Base-by-base conservation (phyloP, 2,888 invertebrate species). In the Euplagia quadripunctaria region DNA sequence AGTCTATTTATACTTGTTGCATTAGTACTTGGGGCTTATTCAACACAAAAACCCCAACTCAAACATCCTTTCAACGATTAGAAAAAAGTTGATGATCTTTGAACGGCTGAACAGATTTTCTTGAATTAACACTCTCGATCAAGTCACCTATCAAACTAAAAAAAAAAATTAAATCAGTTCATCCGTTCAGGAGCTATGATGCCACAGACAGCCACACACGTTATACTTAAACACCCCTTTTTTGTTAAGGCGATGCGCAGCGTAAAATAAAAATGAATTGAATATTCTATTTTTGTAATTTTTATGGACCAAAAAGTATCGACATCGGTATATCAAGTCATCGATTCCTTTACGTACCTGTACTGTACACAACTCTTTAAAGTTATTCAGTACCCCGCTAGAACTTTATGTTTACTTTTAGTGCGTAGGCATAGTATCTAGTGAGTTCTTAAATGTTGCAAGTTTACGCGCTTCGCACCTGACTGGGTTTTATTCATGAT, bases 401-500 rank as follows among this genome's bases (percentile, higher is more conserved):
- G 51, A 66, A 51, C 51, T 51, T 66, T 14, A 41, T 31, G 31
- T 41, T 41, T 41, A 66, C 66, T 51, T 51, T 31, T 51, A 51
- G 51, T 51, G 51, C 51, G 51, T 51, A 66, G 49, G 16, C 65
- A 66, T n/a, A n/a, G n/a, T n/a, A n/a, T 51, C 41, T 51, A 17
- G 17, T 66, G 41, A 16, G 66, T 16, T 46, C 20, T 17, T 51
- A 51, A 17, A 66, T 41, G 31, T 51, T 51, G 46, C 51, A 66
- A 9, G 66, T 20, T 49, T 66, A 41, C 31, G 51, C 17, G 66
- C 17, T 1, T 31, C 41, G 17, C 51, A 66, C 66, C 16, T 66
- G 31, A 66, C 49, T 66, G 17, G 17, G 17, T 51, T 66, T 41
- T 66, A 66, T 66, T 66, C 16, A 66, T 31, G 49, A 49, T 49